Evolutionary conservation across 1,140 invertebrate species (phyloP), one percentile per base, ranked within the genome.

Genomic region (Halesus radiatus): DNA sequence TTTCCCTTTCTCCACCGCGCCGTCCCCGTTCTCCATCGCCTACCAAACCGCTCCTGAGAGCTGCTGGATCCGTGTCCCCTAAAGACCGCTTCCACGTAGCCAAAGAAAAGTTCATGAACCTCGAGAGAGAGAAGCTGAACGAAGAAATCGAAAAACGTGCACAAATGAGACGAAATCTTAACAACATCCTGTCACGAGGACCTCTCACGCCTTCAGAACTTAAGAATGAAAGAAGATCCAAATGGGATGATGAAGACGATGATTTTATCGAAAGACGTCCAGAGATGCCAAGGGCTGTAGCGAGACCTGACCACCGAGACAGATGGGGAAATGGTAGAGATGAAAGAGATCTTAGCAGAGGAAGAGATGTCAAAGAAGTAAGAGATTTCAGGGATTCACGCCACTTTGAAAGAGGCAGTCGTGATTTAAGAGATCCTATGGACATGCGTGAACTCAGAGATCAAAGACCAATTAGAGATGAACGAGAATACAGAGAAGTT

Each of bases 1-100:
- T 87, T 6, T 88, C 88, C 5, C 85, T 86, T 18, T 88, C 88
- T 3, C 88, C 86, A 0, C 84, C 86, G 3, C 85, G 82, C 13
- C 78, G 82, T 13, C 72, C 78, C 7, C 74, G 78, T 52, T 84
- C 84, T 45, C 82, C 84, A 1, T 79, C 81, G 6, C 84, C 81
- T 84, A 79, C 82, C 84, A 80, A 85, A 80, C 16, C 84, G 13
- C 70, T 70, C 23, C 62, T 56, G 15, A 76, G 79, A 60, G 60
- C 68, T 53, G 87, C 85, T 79, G 83, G 83, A 2, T 84, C 79
- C 45, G 87, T 89, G 3, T 92, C 93, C 50, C 94, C 94, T 0
- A 90, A 93, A 76, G 94, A 96, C 81, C 91, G 95, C 53, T 96
- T 96, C 86, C 94, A 95, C 84, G 94, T 95, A 84, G 94, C 95